Evolutionary conservation across 2,113 vertebrate species (phyloP).

Genomic region (Crotalus viridis): DNA sequence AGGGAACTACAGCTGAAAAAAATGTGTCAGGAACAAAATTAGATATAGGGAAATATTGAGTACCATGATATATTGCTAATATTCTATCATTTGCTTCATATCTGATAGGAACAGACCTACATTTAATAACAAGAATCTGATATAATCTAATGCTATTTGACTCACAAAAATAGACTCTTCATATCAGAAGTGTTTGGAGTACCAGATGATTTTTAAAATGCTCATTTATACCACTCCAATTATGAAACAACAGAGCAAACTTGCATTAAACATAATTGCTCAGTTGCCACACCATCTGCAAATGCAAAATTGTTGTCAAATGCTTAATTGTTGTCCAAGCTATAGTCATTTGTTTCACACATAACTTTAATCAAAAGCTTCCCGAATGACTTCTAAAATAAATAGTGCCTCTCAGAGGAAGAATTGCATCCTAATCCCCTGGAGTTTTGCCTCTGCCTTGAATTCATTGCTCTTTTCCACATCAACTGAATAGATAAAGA

Average conservation of each 20-base stretch:
- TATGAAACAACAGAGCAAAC: slow-evolving; percentile 48
- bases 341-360: not conserved
- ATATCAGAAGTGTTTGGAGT: not conserved
- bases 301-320: not conserved
- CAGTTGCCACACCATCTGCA: not conserved
- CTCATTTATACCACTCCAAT: slow-evolving; percentile 14
- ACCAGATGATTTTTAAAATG: slow-evolving; percentile 16
- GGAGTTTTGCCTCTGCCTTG: slow-evolving; percentile 14
- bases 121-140: not conserved
- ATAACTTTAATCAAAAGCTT: not conserved
- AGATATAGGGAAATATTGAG: not conserved
- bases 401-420: not conserved
- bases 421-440: not conserved
- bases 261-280: not conserved
- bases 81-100: not conserved
- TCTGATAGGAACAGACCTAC: not conserved
- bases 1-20: not conserved
- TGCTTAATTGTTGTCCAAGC: not conserved
- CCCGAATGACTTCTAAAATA: not conserved
- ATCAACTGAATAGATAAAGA: not conserved
- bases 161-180: not conserved
- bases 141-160: not conserved
- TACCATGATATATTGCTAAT: not conserved
- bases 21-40: too few relatives aligned
- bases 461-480: not conserved